Evolutionary conservation across 2,797 vertebrate species (phyloP).

Genomic region (Chiloscyllium punctatum): DNA sequence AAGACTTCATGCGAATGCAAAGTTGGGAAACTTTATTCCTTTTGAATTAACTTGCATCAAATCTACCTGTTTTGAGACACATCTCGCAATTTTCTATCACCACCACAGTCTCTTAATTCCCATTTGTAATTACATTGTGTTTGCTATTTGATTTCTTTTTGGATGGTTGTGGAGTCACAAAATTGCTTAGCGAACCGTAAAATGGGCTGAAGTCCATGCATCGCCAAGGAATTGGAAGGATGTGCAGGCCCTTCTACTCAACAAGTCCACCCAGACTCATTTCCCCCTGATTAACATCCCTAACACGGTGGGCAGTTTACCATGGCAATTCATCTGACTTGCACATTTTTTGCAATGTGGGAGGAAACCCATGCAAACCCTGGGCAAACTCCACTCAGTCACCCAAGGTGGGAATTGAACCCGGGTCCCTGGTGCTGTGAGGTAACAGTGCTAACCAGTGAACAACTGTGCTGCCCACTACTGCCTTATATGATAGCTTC

Average conservation of each 20-base stretch:
- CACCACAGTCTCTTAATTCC: neutral
- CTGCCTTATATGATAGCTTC: neutral
- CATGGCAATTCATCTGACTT: no score
- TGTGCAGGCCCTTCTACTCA: neutral
- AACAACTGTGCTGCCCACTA: no score
- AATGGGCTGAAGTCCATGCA: neutral
- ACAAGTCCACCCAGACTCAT: no score
- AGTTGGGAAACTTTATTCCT: neutral
- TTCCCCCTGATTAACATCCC: no score
- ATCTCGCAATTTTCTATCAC: neutral
- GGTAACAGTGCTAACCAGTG: no score
- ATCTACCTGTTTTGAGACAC: neutral
- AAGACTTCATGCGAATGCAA: neutral
- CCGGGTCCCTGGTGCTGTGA: no score
- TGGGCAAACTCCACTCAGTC: no score
- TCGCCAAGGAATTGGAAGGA: neutral
- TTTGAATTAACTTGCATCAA: neutral
- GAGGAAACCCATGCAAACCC: no score
- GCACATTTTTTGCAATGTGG: no score
- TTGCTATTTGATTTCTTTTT: neutral
- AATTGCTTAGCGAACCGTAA: neutral
- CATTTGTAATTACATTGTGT: neutral
- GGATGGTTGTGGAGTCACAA: neutral
- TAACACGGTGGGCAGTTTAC: no score
- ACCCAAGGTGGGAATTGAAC: no score